phyloP scores from a whole-genome alignment of 2,797 vertebrate genomes.

The Bovichtus diacanthus region DNA sequence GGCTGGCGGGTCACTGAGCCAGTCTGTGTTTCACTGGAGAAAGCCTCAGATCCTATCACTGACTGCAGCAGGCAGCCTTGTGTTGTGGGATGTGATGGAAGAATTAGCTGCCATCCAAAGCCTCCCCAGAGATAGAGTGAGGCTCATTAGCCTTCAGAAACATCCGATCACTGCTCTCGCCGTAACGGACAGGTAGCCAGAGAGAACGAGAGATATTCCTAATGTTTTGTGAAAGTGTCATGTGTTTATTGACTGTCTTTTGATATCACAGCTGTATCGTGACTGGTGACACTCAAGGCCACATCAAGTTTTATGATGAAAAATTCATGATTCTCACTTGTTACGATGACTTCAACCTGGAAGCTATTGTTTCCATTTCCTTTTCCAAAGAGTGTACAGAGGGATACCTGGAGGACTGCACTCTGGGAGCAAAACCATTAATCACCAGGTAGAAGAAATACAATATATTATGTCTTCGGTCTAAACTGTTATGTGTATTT shows the following conservation, averaged over 20 bases:
- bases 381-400: slow-evolving; percentile 83
- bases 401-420: slow-evolving; percentile 66
- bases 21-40: slow-evolving; percentile 88
- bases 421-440: slow-evolving; percentile 68
- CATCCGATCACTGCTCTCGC: slow-evolving; percentile 88
- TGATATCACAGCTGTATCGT: slow-evolving; percentile 86
- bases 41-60: slow-evolving; percentile 82
- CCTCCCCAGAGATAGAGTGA: slow-evolving; percentile 52
- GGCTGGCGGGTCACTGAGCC: slow-evolving; percentile 82
- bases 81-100: slow-evolving; percentile 85
- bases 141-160: slow-evolving; percentile 84
- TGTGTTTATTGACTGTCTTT: slow-evolving; percentile 23
- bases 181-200: slow-evolving; percentile 81
- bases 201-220: background rate
- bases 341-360: slow-evolving; percentile 84
- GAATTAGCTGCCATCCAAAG: slow-evolving; percentile 1
- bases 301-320: slow-evolving; percentile 89
- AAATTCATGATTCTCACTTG: slow-evolving; percentile 81
- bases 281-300: slow-evolving; percentile 89
- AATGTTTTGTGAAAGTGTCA: background rate
- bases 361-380: slow-evolving; percentile 89
- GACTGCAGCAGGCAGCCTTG: slow-evolving; percentile 84
- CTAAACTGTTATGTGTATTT: slow-evolving; percentile 16
- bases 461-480: background rate
- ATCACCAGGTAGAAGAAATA: slow-evolving; percentile 82